phyloP scores from a whole-genome alignment of 2,113 vertebrate species.

The Tursiops truncatus region DNA sequence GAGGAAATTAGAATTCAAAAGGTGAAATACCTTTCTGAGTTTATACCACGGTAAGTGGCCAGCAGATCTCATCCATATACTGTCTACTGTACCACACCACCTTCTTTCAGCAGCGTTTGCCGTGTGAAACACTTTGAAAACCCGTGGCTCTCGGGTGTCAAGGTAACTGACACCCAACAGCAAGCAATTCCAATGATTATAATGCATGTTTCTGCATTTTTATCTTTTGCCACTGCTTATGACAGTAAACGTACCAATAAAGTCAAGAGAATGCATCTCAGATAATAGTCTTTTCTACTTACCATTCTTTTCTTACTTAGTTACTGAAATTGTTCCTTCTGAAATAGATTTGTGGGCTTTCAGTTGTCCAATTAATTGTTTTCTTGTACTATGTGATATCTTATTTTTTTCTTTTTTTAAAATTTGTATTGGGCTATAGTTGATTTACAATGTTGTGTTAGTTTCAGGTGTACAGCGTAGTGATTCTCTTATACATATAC shows the following conservation, averaged over 20 bases:
- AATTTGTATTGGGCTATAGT: no score
- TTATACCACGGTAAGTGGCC: background rate
- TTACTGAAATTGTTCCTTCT: background rate
- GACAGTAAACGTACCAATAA: background rate
- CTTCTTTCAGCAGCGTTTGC: background rate
- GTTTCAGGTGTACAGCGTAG: no score
- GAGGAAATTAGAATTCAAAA: background rate
- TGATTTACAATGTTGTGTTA: no score
- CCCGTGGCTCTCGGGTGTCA: background rate
- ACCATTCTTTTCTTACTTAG: background rate
- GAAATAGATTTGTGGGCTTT: background rate
- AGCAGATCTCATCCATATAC: rapidly evolving
- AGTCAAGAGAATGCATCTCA: background rate
- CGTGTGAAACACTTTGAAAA: background rate
- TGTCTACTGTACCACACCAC: background rate
- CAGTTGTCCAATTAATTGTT: background rate
- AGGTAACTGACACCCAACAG: background rate
- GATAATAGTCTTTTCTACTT: background rate
- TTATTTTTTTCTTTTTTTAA: background rate
- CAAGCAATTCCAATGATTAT: background rate
- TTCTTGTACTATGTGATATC: background rate
- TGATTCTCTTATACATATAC: no score
- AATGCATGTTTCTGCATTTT: background rate
- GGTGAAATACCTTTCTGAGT: background rate
- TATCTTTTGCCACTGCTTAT: background rate